These are phyloP conservation scores for Apamea anceps DNA, from an alignment of 2,888 invertebrate genomes.

Conservation along the genomic window DNA sequence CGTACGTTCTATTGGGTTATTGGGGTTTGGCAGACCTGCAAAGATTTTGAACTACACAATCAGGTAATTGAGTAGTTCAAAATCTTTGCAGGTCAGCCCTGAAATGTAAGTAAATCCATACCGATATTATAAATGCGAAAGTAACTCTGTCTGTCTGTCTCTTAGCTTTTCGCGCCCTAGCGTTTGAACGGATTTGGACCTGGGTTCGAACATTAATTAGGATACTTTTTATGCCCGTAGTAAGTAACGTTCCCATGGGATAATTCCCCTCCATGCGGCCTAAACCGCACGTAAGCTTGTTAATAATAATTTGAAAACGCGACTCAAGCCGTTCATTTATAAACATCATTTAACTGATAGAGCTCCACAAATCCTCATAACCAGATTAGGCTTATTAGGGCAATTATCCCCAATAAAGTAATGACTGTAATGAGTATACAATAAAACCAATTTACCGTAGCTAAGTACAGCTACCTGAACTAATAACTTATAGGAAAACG, in stretches of 20 bases:
- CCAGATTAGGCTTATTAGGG: neutral
- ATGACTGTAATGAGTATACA: conserved; percentile 1
- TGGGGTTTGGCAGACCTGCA: neutral
- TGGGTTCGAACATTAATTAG: neutral
- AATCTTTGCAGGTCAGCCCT: neutral
- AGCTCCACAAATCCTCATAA: neutral
- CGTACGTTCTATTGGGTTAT: neutral
- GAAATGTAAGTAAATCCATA: neutral
- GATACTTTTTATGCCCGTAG: neutral
- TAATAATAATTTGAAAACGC: neutral
- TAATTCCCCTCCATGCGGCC: neutral
- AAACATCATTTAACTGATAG: neutral
- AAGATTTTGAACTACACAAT: too few species aligned
- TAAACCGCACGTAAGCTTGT: neutral
- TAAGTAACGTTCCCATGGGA: neutral
- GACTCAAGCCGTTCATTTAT: neutral
- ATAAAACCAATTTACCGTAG: conserved; percentile 1
- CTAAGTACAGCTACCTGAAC: conserved; percentile 33
- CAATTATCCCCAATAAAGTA: conserved; percentile 21
- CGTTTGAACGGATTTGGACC: neutral
- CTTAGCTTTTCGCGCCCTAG: neutral
- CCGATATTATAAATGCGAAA: neutral
- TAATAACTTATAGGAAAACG: conserved; percentile 25
- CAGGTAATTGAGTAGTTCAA: too few species aligned
- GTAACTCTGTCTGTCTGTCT: neutral